phyloP scores from a whole-genome alignment of 2,797 vertebrate species.

The Trachops cirrhosus region DNA sequence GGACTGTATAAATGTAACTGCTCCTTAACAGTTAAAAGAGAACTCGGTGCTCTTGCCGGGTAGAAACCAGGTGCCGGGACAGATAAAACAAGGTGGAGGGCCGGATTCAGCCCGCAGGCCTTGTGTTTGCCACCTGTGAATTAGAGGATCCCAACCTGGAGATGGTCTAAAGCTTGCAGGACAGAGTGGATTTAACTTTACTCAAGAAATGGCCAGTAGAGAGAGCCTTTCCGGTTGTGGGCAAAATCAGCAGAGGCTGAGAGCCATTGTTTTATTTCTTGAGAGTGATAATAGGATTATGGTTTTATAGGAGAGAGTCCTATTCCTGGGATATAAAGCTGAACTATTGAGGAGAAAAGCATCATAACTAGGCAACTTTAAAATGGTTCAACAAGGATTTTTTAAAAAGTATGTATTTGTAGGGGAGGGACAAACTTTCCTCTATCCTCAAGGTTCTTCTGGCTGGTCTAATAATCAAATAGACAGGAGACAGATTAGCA shows the following conservation, averaged over 20 bases:
- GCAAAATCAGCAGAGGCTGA: slow-evolving; percentile 54
- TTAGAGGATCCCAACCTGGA: not conserved
- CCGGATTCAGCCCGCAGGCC: too few relatives aligned
- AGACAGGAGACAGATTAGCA: not conserved
- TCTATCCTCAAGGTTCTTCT: not conserved
- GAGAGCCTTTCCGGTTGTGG: slow-evolving; percentile 50
- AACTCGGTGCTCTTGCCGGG: too few relatives aligned
- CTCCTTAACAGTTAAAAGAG: too few relatives aligned
- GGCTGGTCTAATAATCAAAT: not conserved
- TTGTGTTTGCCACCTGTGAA: not conserved
- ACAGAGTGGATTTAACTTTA: slow-evolving; percentile 29
- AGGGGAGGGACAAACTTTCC: not conserved
- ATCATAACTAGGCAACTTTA: not conserved
- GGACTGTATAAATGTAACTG: too few relatives aligned
- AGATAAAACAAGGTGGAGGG: too few relatives aligned
- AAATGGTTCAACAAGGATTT: not conserved
- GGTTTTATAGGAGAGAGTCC: not conserved
- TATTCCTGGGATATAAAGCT: not conserved
- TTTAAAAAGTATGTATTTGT: not conserved
- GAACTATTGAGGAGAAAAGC: not conserved
- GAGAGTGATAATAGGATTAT: not conserved
- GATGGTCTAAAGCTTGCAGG: not conserved
- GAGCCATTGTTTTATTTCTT: slow-evolving; percentile 4
- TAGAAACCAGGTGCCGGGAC: too few relatives aligned
- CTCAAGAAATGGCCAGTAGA: slow-evolving; percentile 45